A percentile compares a stretch with the other conserved stretches of the same genome.
These are phyloP conservation scores for Dendrophyllia cribrosa DNA, from an alignment of 64 coral and sea anemone species.

Conservation along the genomic window DNA sequence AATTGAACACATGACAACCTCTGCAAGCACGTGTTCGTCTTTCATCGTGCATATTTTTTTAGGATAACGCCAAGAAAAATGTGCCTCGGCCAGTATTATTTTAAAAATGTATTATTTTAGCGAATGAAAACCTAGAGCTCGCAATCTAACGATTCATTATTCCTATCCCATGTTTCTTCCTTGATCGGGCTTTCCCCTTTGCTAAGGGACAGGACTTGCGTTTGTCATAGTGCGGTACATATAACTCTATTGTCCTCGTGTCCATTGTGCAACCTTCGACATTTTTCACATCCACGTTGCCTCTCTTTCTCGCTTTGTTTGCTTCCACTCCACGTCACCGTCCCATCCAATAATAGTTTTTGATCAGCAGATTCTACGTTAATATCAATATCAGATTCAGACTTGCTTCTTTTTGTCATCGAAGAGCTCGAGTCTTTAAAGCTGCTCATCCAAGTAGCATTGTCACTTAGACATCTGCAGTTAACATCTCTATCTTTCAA, in stretches of 20 bases:
- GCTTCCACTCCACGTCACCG: background rate
- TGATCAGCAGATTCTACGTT: background rate
- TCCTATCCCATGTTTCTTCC: too few relatives aligned
- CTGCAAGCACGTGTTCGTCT: too few relatives aligned
- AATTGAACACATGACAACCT: too few relatives aligned
- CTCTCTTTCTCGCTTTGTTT: background rate
- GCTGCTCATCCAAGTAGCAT: background rate
- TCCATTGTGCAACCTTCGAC: background rate
- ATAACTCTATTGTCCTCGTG: background rate
- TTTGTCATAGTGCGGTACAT: constrained; percentile 18
- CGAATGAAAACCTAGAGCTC: too few relatives aligned
- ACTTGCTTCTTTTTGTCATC: background rate
- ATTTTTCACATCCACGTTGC: background rate
- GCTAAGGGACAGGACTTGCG: too few relatives aligned
- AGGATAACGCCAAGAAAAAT: too few relatives aligned
- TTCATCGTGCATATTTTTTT: too few relatives aligned
- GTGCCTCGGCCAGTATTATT: too few relatives aligned
- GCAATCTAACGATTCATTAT: too few relatives aligned
- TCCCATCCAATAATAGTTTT: background rate
- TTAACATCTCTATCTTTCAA: background rate
- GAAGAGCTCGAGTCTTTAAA: background rate
- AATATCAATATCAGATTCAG: background rate
- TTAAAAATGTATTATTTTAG: too few relatives aligned
- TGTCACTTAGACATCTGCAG: background rate
- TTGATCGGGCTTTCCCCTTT: too few relatives aligned